Conservation (phyloP, 2,888 invertebrate species). For the Himalopsyche kuldschensis region DNA sequence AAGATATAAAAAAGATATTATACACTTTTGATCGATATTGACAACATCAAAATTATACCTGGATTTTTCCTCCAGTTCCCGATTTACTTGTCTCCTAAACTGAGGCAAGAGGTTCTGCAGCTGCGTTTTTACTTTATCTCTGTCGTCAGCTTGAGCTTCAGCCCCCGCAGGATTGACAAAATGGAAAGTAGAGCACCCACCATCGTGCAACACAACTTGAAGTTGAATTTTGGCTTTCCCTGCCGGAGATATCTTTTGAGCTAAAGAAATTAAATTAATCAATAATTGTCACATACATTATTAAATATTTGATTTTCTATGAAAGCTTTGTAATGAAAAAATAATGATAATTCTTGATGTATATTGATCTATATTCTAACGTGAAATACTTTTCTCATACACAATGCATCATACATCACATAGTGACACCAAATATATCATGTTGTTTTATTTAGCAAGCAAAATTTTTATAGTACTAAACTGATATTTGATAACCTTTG, state of each 20-base stretch:
- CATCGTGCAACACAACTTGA: constrained; percentile 93
- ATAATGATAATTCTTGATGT: no score
- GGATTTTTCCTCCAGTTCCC: constrained; percentile 88
- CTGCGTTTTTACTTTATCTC: constrained; percentile 91
- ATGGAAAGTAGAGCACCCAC: constrained; percentile 94
- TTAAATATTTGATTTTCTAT: no score
- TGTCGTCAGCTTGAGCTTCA: constrained; percentile 81
- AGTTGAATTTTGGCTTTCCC: constrained; percentile 98
- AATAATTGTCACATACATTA: no score
- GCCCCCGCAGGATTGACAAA: constrained; percentile 88
- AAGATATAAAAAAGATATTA: no score
- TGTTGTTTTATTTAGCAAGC: no score
- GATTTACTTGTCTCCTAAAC: constrained; percentile 89
- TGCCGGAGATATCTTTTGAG: constrained; percentile 95
- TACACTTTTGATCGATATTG: not conserved
- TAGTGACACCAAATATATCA: no score
- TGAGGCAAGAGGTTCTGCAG: constrained; percentile 89
- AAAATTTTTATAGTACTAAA: no score
- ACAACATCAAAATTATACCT: constrained; percentile 49
- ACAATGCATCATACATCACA: no score
- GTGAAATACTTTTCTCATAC: no score
- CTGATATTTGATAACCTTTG: no score
- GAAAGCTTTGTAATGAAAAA: no score
- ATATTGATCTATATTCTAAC: no score
- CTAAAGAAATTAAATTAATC: constrained; percentile 51